Evolutionary conservation across 2,797 vertebrate species (phyloP), one percentile per base, ranked within the genome.

Genomic region (Clamator glandarius): DNA sequence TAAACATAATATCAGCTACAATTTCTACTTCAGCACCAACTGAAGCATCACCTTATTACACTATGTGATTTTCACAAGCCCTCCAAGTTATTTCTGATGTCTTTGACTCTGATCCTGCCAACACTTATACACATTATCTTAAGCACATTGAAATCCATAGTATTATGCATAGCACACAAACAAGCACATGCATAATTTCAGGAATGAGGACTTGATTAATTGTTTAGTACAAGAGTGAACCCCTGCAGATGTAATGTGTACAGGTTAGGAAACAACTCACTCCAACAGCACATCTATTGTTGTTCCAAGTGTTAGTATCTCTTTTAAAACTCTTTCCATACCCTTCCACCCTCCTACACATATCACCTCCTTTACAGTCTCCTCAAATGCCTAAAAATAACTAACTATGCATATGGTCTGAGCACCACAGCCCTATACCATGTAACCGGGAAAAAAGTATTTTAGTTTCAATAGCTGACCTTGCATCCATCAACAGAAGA

Each of bases 291-390:
- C 59, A 76, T 35, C 82, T 93, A 95, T 94, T 96, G 93, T 94
- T 95, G 58, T 63, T 91, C 24, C 33, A 87, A 96, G 69, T 79
- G 79, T 78, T 84, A 87, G 52, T 52, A 81, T 84, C 51, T 87
- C 57, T 74, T 81, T 90, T 86, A 91, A 90, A 92, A 87, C 93
- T 92, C 72, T 36, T 88, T 85, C 69, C 66, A 68, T 92, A 91
- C 76, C 39, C 92, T 95, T 96, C 93, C 62, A 89, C 24, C 86
- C 93, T 96, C 94, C 95, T 93, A 96, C 95, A 93, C 81, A 75
- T 79, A 91, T 94, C 91, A 94, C 94, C 93, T 96, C 94, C 93
- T 95, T 95, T 96, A 96, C 87, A 78, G 96, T 95, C 93, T 93
- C 90, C 39, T 92, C 87, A 95, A 94, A 91, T 52, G 92, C 46